These are phyloP conservation scores for Andrena fulva DNA, from an alignment of 2,888 invertebrate genomes.

Conservation along the genomic window DNA sequence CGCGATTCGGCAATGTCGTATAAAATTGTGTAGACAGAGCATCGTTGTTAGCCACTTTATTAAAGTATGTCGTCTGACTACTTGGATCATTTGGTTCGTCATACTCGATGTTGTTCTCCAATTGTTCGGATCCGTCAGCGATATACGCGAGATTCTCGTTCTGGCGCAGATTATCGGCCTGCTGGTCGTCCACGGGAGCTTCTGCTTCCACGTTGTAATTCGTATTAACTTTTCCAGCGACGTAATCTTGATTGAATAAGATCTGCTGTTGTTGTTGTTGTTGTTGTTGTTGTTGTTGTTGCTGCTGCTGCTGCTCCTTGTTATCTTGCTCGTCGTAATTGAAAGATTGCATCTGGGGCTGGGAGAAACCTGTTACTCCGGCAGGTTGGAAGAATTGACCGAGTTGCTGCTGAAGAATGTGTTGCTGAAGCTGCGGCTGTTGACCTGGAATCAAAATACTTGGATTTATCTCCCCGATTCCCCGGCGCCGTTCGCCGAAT, in stretches of 20 bases:
- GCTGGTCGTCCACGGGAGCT: conserved; percentile 49
- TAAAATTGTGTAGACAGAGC: conserved; percentile 83
- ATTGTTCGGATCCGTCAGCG: conserved; percentile 69
- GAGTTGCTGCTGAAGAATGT: conserved; percentile 80
- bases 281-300: conserved; percentile 78
- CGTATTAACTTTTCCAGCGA: conserved; percentile 77
- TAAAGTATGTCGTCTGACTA: conserved; percentile 84
- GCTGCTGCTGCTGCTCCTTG: conserved; percentile 78
- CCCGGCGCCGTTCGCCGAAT: neutral
- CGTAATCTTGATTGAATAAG: conserved; percentile 76
- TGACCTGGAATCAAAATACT: conserved; percentile 66
- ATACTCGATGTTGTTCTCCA: conserved; percentile 80
- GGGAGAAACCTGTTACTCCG: conserved; percentile 76
- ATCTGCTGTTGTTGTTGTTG: conserved; percentile 77
- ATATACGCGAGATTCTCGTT: conserved; percentile 63
- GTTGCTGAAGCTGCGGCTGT: conserved; percentile 79
- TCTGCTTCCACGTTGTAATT: conserved; percentile 79
- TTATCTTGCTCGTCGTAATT: conserved; percentile 82
- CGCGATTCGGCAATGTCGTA: conserved; percentile 88
- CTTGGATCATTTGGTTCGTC: conserved; percentile 69
- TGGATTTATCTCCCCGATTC: conserved; percentile 19
- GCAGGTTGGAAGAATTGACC: conserved; percentile 78
- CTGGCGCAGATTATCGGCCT: conserved; percentile 49
- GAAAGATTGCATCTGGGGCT: conserved; percentile 81
- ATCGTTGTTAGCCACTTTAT: conserved; percentile 84